Evolutionary conservation across 2,888 invertebrate genomes (phyloP), one percentile per base, ranked within the genome.

Genomic region (Elaeidobius kamerunicus): DNA sequence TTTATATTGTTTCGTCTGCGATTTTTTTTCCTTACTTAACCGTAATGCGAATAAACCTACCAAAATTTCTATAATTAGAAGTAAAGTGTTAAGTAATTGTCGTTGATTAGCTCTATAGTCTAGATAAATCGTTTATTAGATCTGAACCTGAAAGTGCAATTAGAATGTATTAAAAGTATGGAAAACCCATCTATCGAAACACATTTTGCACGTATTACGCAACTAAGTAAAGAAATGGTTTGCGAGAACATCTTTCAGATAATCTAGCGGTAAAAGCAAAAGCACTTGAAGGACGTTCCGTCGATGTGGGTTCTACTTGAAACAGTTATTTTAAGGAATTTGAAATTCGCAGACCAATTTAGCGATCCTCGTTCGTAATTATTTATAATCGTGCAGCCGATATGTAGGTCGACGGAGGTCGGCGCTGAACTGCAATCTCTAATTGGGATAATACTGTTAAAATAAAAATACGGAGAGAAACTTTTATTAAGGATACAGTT

Each of bases 281-380:
- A 34, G 28, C 35, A 38, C 38, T 23, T 39, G 39, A 46, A 46
- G 46, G 46, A 27, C 46, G 39, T 28, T 46, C n/a, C n/a, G n/a
- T 42, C 30, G 32, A 30, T 14, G 42, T 42, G 30, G 32, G 30
- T 18, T 19, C 14, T n/a, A n/a, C 42, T 42, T 42, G 42, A 14
- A 32, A 42, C 42, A 42, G 32, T 48, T 32, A 48, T 34, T 40
- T 20, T 40, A 48, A 47, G 47, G 39, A 47, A 47, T 47, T 47
- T 15, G 11, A 47, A 47, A 47, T 40, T 47, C 17, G 30, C 47
- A 47, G 20, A 40, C 15, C 19, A 39, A 47, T 47, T 28, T 32
- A 39, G 17, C 32, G 23, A 38, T 16, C 36, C 30, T 40, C 18
- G 40, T n/a, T n/a, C 36, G n/a, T 36, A 46, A 46, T 46, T n/a